Evolutionary conservation across 2,113 vertebrate species (phyloP), one percentile per base, ranked within the genome.

Genomic region (Sprattus sprattus): DNA sequence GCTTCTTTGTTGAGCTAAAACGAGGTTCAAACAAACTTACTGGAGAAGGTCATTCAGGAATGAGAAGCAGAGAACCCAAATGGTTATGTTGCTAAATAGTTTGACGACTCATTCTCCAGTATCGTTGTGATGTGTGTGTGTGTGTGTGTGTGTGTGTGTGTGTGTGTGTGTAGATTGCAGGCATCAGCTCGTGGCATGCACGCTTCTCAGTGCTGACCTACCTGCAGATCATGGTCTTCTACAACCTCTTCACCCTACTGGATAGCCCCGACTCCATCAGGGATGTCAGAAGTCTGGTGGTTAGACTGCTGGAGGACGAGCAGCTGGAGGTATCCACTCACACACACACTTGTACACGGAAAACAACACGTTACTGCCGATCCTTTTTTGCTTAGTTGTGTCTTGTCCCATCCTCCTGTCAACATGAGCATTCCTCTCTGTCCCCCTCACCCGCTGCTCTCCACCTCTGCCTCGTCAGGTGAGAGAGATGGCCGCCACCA

Each of bases 141-240:
- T 64, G 18, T 39, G 20, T 64, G 60, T 64, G 0, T 64, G 60
- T 64, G 20, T 22, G 60, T 22, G 20, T 64, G 52, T 82, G 18
- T 83, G 85, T 71, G 45, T 88, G 8, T 57, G 52, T 89, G 5
- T 88, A 99, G 98, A 98, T 97, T 90, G 95, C 97, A 84, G 94
- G 93, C 90, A 97, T 95, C 94, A 96, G 95, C 94, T 99, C 98
- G 86, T 99, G 98, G 98, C 98, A 99, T 83, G 96, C 98, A 2
- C 95, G 97, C 84, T 99, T 96, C 89, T 97, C 98, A 15, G 94
- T 99, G 15, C 90, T 99, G 90, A 98, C 97, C 94, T 99, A 98
- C 96, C 95, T 99, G 93, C 98, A 99, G 95, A 97, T 97, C 89
- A 97, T 96, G 96, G 97, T 99, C 81, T 99, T 99, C 94, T 98